Evolutionary conservation across 2,113 vertebrate species (phyloP).

Genomic region (Salvelinus alpinus): DNA sequence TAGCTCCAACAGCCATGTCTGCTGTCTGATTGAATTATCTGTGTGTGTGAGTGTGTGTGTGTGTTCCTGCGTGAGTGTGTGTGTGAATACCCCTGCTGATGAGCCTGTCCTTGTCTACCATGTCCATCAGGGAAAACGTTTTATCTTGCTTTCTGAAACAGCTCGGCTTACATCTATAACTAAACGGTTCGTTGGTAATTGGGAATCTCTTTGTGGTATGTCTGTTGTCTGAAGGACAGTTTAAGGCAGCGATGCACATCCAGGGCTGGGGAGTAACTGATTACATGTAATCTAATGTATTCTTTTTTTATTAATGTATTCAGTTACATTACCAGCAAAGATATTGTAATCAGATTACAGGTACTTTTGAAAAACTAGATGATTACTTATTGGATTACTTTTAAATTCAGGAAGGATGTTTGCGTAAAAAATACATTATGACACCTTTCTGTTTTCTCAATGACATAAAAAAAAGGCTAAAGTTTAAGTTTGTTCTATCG

Average conservation of each 20-base stretch:
- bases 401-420: too few species aligned
- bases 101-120: too few species aligned
- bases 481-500: too few species aligned
- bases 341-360: too few species aligned
- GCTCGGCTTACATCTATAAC: conserved; percentile 6
- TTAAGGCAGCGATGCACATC: conserved; percentile 12
- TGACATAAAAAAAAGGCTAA: too few species aligned
- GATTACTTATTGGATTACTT: conserved; percentile 10
- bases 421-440: too few species aligned
- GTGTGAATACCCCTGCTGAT: conserved; percentile 61
- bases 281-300: too few species aligned
- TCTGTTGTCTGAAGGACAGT: conserved; percentile 13
- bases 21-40: neutral
- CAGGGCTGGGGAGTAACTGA: neutral
- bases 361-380: too few species aligned
- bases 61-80: conserved; percentile 20
- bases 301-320: too few species aligned
- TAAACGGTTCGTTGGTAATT: conserved; percentile 27
- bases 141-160: conserved; percentile 6
- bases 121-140: neutral
- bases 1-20: too few species aligned
- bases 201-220: conserved; percentile 24
- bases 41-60: neutral
- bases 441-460: too few species aligned
- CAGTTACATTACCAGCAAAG: too few species aligned